phyloP scores from a whole-genome alignment of 2,797 vertebrate genomes.

The Hemibagrus guttatus region DNA sequence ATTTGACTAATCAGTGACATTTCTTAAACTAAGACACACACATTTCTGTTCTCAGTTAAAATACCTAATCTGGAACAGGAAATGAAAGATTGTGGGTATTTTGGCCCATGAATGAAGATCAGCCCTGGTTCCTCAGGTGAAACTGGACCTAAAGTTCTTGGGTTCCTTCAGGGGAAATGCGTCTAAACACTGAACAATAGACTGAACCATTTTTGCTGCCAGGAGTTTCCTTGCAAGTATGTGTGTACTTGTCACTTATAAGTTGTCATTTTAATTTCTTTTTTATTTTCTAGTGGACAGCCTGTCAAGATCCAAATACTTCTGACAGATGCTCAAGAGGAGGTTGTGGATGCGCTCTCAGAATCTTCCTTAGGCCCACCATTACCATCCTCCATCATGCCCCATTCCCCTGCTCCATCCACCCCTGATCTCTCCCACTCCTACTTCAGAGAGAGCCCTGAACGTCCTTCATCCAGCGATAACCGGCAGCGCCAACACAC shows the following conservation, averaged over 20 bases:
- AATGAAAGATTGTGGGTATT: not conserved
- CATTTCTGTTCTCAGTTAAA: not conserved
- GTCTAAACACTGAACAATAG: not conserved
- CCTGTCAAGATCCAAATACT: slow-evolving; percentile 91
- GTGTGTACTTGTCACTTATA: not conserved
- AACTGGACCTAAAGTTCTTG: not conserved
- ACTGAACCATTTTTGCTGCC: not conserved
- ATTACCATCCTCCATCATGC: slow-evolving; percentile 73
- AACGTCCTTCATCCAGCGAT: slow-evolving; percentile 6
- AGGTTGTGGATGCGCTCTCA: slow-evolving; percentile 76
- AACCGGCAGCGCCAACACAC: slow-evolving; percentile 8
- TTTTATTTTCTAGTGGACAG: slow-evolving; percentile 80
- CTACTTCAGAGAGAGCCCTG: slow-evolving; percentile 18
- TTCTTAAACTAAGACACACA: not conserved
- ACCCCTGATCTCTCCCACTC: slow-evolving; percentile 60
- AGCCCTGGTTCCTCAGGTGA: not conserved
- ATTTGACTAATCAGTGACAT: not conserved
- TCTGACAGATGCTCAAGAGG: slow-evolving; percentile 77
- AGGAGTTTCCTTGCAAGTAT: not conserved
- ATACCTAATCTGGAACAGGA: not conserved
- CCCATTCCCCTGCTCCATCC: slow-evolving; percentile 67
- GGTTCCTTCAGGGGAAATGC: not conserved
- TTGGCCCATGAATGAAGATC: not conserved
- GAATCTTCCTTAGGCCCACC: slow-evolving; percentile 54
- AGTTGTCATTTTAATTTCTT: slow-evolving; percentile 13